Conservation (phyloP, 2,113 vertebrate species). For the Brevimyrus niger region DNA sequence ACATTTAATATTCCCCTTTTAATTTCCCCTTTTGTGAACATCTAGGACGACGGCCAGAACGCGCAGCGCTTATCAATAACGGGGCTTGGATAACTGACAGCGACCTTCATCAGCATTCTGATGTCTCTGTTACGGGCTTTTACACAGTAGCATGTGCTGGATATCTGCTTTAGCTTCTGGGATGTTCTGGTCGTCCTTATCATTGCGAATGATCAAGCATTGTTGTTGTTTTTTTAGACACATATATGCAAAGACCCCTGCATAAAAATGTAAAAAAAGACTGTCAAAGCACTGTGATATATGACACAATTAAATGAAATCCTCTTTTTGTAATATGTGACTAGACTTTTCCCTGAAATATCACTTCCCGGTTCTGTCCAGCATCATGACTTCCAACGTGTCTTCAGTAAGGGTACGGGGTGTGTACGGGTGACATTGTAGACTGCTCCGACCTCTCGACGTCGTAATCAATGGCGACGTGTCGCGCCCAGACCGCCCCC, state of each 20-base stretch:
- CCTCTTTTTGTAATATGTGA: neutral
- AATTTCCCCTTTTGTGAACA: constrained; percentile 2
- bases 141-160: neutral
- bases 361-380: neutral
- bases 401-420: neutral
- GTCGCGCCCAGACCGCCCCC: too few relatives aligned
- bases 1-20: constrained; percentile 8
- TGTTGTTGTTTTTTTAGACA: neutral
- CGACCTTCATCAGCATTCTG: neutral
- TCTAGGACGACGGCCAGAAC: constrained; percentile 12
- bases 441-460: neutral
- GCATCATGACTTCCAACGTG: neutral
- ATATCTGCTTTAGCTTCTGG: neutral
- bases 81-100: neutral
- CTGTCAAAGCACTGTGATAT: neutral
- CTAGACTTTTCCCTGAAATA: neutral
- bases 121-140: neutral
- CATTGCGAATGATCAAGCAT: neutral
- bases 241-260: neutral
- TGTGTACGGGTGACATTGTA: neutral
- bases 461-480: neutral
- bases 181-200: neutral
- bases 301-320: neutral
- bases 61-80: constrained; percentile 1
- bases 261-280: neutral